Conservation (phyloP, 2,113 vertebrate species). For the Lampris incognitus region DNA sequence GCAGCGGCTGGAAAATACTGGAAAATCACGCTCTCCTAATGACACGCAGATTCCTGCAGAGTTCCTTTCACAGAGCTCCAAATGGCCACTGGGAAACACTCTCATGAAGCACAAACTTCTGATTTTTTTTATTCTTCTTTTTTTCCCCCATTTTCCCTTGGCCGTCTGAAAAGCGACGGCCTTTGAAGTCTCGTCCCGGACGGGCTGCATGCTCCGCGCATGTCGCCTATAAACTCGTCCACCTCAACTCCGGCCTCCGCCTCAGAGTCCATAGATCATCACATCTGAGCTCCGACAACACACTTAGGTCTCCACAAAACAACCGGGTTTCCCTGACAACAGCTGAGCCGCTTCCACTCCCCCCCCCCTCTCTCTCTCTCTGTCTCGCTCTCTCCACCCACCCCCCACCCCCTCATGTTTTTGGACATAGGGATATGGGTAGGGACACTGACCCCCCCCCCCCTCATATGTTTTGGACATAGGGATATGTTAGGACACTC, state of each 20-base stretch:
- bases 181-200: no score
- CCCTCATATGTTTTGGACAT: no score
- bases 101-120: background rate
- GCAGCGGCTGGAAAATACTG: conserved; percentile 33
- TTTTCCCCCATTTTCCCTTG: conserved; percentile 33
- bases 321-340: conserved; percentile 44
- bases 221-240: no score
- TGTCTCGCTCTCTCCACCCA: background rate
- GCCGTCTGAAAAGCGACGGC: background rate
- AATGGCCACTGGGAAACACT: conserved; percentile 40
- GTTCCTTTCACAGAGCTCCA: conserved; percentile 33
- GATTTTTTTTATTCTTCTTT: background rate
- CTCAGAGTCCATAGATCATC: background rate
- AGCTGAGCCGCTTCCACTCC: conserved; percentile 4
- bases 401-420: no score
- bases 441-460: no score
- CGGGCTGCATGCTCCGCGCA: no score
- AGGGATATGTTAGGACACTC: no score
- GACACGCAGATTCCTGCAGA: conserved; percentile 66
- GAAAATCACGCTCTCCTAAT: conserved; percentile 43
- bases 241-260: background rate
- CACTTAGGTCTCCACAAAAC: background rate
- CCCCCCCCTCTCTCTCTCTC: background rate
- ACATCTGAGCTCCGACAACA: conserved; percentile 6
- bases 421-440: no score